Percentiles rank a stretch among this genome's conserved stretches.
phyloP scores from a whole-genome alignment of 2,888 invertebrate species.

The Cryptophagus acutangulus region DNA sequence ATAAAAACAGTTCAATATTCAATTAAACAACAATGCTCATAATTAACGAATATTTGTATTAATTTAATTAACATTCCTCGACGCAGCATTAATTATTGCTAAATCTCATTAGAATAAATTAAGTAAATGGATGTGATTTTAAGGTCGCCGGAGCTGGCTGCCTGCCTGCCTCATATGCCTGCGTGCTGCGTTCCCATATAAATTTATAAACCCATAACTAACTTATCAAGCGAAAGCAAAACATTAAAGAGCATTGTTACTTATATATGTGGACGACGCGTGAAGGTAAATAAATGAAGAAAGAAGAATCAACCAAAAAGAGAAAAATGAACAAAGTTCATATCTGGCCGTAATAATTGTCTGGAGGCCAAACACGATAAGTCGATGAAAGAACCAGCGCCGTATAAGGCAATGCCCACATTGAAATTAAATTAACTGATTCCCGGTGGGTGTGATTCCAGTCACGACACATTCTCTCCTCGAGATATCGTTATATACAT shows the following conservation, averaged over 20 bases:
- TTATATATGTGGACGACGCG: slow-evolving; percentile 2
- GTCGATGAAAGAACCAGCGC: slow-evolving; percentile 29
- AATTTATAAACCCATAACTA: slow-evolving; percentile 13
- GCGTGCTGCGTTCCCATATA: slow-evolving; percentile 20
- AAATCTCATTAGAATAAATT: too few relatives aligned
- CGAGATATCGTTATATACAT: slow-evolving; percentile 7
- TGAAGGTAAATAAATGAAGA: slow-evolving; percentile 11
- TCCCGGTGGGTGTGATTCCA: slow-evolving; percentile 29
- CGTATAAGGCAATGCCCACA: slow-evolving; percentile 31
- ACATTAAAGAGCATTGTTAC: slow-evolving; percentile 3
- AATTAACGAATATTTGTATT: too few relatives aligned
- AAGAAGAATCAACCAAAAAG: slow-evolving; percentile 28
- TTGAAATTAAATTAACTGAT: slow-evolving; percentile 33
- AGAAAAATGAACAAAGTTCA: too few relatives aligned
- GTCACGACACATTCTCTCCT: slow-evolving; percentile 23
- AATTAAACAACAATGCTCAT: too few relatives aligned
- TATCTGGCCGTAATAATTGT: slow-evolving; percentile 19
- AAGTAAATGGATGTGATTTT: too few relatives aligned
- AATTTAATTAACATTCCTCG: too few relatives aligned
- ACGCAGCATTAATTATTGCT: too few relatives aligned
- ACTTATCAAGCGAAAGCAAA: not conserved
- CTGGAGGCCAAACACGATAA: slow-evolving; percentile 30
- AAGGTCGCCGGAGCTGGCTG: too few relatives aligned
- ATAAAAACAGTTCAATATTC: too few relatives aligned
- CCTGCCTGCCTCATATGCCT: not conserved